Base-by-base conservation (phyloP, 2,113 vertebrate genomes). In the Todiramphus chloris region DNA sequence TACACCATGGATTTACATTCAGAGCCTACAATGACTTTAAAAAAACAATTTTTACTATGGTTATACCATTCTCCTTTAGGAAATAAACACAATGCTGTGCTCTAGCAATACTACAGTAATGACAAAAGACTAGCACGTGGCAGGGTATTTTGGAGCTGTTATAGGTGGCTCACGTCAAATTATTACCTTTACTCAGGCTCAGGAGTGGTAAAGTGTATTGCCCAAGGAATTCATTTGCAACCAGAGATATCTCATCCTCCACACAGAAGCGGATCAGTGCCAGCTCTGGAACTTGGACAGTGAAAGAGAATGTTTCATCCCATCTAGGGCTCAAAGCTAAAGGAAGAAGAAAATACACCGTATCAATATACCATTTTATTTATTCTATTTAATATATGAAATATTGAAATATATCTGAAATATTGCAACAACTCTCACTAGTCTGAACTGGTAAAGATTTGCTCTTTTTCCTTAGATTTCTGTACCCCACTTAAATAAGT, bases 161-260 rank as follows among this genome's bases (percentile, higher is more conserved):
- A 20, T 3, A 59, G 3, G 13, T 50, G 16, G 12, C 27, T 90
- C 51, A 90, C 33, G 8, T 8, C 16, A 35, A 74, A 93, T 46
- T 37, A 96, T 98, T 98, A 99, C 99, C 99, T 99, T 98, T 98
- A 75, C 92, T 98, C 93, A 99, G 95, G 96, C 98, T 98, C 72
- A 86, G 92, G 91, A 99, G 93, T 87, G 99, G 98, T 94, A 99
- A 93, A 14, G 98, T 98, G 94, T 98, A 99, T 94, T 99, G 99
- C 50, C 98, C 99, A 28, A 99, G 97, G 90, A 99, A 99, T 31
- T 99, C 98, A 15, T 97, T 99, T 93, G 82, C 93, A 55, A 96
- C 28, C 59, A 99, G 17, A 43, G 98, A 96, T 13, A 97, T 73
- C 82, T 98, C 98, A 90, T 98, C 98, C 76, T 98, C 91, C 60